Conservation (phyloP, 2,113 vertebrate species). For the Carollia perspicillata region DNA sequence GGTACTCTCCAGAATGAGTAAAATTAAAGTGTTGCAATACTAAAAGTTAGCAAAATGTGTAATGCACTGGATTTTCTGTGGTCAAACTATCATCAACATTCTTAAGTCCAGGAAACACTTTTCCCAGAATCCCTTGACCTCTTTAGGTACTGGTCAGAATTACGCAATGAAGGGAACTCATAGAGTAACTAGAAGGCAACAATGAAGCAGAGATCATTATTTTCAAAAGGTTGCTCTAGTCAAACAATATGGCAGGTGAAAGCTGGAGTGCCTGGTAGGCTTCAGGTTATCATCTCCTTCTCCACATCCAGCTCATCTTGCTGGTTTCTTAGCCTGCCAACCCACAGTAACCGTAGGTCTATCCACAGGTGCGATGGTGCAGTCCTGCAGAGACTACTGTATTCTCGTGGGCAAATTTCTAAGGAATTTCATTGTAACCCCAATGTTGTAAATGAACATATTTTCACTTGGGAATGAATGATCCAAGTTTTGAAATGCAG, state of each 20-base stretch:
- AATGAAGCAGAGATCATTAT: not conserved
- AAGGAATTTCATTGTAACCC: not conserved
- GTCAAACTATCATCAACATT: not conserved
- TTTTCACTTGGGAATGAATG: not conserved
- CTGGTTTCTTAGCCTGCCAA: not conserved
- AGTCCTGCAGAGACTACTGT: not conserved
- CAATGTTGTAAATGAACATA: not conserved
- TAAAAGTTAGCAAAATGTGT: not conserved
- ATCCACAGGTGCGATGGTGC: no score
- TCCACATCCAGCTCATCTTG: not conserved
- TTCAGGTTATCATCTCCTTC: not conserved
- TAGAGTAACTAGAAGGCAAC: not conserved
- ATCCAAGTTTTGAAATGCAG: not conserved
- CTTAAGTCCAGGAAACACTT: not conserved
- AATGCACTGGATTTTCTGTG: not conserved
- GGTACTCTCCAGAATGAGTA: not conserved
- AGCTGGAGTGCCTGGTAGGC: not conserved
- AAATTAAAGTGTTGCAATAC: not conserved
- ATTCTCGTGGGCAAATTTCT: not conserved
- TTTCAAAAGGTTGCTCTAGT: not conserved
- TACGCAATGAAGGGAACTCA: not conserved
- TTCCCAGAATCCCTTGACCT: not conserved
- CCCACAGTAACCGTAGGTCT: not conserved
- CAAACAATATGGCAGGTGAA: not conserved
- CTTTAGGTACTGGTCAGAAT: not conserved